phyloP scores from a whole-genome alignment of 2,888 invertebrate species.

The Sipha maydis region DNA sequence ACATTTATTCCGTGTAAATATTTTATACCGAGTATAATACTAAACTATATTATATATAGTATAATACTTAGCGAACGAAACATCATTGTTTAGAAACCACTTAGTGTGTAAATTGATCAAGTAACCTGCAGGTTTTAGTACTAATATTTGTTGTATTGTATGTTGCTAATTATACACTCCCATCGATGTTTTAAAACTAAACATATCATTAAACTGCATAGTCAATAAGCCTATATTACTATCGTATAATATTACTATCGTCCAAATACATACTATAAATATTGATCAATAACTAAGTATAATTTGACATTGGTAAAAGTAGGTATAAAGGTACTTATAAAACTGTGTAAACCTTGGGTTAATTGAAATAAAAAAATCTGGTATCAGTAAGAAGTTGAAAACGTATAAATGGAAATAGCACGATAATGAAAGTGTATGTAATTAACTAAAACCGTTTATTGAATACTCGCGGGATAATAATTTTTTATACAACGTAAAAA shows the following conservation, averaged over 20 bases:
- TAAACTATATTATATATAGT: background rate
- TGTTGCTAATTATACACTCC: constrained; percentile 17
- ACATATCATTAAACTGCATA: background rate
- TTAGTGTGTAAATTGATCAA: background rate
- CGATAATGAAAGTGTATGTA: too few relatives aligned
- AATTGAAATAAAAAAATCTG: constrained; percentile 10
- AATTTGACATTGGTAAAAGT: constrained; percentile 1
- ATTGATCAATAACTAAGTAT: constrained; percentile 4
- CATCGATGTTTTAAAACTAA: background rate
- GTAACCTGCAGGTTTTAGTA: background rate
- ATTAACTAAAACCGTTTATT: background rate
- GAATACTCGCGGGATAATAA: background rate
- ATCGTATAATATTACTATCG: background rate
- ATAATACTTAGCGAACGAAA: background rate
- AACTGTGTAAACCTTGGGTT: background rate
- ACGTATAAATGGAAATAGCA: too few relatives aligned
- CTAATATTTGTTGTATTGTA: constrained; percentile 7
- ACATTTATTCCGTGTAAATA: background rate
- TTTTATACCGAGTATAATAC: background rate
- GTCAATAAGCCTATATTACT: background rate
- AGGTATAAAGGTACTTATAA: background rate
- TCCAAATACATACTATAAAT: constrained; percentile 10
- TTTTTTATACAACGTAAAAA: background rate
- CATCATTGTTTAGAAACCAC: background rate
- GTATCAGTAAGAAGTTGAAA: background rate